Conservation (phyloP, 2,888 invertebrate genomes). For the Zygothrica quintamaculata region DNA sequence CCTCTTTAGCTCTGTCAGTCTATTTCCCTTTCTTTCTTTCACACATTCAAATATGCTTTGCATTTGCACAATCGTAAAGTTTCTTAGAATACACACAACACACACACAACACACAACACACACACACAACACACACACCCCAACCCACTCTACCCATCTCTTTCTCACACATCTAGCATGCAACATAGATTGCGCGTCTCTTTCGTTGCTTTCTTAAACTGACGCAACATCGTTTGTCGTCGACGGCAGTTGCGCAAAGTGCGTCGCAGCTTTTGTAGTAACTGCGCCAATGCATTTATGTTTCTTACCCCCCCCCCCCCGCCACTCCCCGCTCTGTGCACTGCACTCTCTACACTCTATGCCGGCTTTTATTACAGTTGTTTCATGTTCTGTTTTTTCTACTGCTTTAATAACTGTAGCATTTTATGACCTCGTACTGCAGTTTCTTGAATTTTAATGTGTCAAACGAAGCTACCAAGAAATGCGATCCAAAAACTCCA, state of each 20-base stretch:
- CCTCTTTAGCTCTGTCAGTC: not conserved
- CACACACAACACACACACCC: no score
- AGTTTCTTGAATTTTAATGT: slow-evolving; percentile 73
- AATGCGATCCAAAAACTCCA: slow-evolving; percentile 33
- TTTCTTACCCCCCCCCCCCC: slow-evolving; percentile 3
- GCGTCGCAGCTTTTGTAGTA: slow-evolving; percentile 43
- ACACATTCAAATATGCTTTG: slow-evolving; percentile 37
- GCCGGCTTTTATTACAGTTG: slow-evolving; percentile 5
- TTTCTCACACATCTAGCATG: slow-evolving; percentile 17
- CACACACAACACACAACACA: no score
- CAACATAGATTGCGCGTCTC: slow-evolving; percentile 50
- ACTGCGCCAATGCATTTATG: slow-evolving; percentile 45
- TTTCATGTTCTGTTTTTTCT: slow-evolving; percentile 25
- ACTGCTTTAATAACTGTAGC: slow-evolving; percentile 56
- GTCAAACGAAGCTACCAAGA: slow-evolving; percentile 49
- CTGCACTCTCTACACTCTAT: not conserved
- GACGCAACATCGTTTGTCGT: slow-evolving; percentile 59
- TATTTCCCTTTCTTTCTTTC: slow-evolving; percentile 12
- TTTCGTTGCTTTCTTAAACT: slow-evolving; percentile 47
- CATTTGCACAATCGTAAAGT: slow-evolving; percentile 71
- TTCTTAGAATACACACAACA: slow-evolving; percentile 60
- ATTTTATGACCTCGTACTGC: slow-evolving; percentile 68
- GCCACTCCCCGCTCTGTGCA: not conserved
- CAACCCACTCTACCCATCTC: slow-evolving; percentile 9
- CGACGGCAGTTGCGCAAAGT: slow-evolving; percentile 73